Evolutionary conservation across 2,797 vertebrate species (phyloP).

Genomic region (Leptatherina wallacei): DNA sequence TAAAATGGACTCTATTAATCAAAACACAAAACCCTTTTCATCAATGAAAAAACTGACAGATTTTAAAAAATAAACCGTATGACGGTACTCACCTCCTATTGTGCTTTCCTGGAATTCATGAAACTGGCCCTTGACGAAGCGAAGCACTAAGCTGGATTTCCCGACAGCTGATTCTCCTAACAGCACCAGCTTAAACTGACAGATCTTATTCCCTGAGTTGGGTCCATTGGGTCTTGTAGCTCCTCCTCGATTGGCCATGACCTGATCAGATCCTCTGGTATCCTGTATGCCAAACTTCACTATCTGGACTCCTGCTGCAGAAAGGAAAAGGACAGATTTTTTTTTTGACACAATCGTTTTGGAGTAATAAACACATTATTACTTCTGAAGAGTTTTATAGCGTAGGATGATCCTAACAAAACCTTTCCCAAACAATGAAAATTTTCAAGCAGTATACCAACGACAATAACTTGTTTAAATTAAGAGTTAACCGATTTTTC

Average conservation of each 20-base stretch:
- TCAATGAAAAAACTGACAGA: neutral
- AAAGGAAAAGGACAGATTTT: slow-evolving; percentile 6
- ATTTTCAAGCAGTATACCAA: neutral
- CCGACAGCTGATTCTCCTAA: slow-evolving; percentile 98
- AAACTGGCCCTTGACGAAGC: slow-evolving; percentile 99
- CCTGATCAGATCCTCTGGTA: slow-evolving; percentile 84
- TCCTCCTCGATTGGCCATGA: slow-evolving; percentile 97
- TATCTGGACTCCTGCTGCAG: slow-evolving; percentile 63
- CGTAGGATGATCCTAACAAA: neutral
- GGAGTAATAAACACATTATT: neutral
- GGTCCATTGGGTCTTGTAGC: slow-evolving; percentile 96
- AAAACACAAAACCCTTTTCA: neutral
- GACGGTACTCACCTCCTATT: slow-evolving; percentile 93
- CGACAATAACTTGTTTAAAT: neutral
- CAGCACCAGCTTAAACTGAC: slow-evolving; percentile 98
- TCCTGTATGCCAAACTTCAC: slow-evolving; percentile 75
- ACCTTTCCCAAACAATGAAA: neutral
- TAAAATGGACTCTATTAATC: neutral
- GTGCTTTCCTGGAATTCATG: slow-evolving; percentile 99
- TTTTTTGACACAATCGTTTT: neutral
- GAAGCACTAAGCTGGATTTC: slow-evolving; percentile 98
- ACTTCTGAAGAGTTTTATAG: neutral
- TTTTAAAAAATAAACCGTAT: neutral
- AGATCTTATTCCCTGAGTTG: slow-evolving; percentile 97
- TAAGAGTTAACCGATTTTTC: too few species aligned